Evolutionary conservation across 2,797 vertebrate genomes (phyloP).

Genomic region (Psittacula derbiana): DNA sequence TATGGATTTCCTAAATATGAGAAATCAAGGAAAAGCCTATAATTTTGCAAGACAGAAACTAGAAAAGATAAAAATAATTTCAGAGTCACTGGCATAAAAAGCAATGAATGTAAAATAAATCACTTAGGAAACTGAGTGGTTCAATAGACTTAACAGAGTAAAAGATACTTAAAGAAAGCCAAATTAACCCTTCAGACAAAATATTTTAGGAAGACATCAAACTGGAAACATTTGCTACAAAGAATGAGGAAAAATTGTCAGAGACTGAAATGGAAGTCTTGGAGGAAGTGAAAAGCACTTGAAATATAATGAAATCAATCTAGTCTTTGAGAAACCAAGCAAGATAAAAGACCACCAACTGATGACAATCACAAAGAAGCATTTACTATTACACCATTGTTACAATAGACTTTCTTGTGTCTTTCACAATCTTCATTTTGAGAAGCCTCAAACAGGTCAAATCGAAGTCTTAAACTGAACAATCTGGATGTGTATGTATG

Average conservation of each 20-base stretch:
- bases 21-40: background rate
- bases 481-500: background rate
- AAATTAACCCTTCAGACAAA: background rate
- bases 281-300: background rate
- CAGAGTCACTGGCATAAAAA: background rate
- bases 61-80: background rate
- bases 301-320: background rate
- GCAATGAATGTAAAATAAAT: background rate
- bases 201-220: background rate
- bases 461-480: background rate
- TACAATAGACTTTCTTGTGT: background rate
- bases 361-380: background rate
- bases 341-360: background rate
- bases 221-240: background rate
- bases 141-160: background rate
- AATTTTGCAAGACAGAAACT: background rate
- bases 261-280: background rate
- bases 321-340: background rate
- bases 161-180: background rate
- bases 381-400: background rate
- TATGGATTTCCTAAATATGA: background rate
- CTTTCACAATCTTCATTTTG: background rate
- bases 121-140: background rate
- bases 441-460: background rate
- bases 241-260: background rate